Base-by-base conservation (phyloP, 2,113 vertebrate genomes). In the Dasypus novemcinctus region DNA sequence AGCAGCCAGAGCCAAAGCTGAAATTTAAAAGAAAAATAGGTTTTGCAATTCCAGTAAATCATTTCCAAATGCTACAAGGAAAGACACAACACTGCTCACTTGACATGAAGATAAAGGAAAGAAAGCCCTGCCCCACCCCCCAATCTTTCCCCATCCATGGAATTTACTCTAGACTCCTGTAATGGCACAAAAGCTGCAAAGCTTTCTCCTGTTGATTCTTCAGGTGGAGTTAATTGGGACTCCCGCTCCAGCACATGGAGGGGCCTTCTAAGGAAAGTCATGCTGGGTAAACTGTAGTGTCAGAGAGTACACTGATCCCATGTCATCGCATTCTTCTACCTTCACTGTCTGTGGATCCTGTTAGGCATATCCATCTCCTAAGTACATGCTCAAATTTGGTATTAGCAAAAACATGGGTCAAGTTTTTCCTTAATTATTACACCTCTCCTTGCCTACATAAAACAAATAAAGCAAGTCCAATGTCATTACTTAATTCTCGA, bases 21-120 rank as follows among this genome's bases (percentile, higher is more conserved):
- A 95, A 97, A 98, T 91, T 90, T 46, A 79, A 96, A 98, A 95
- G 87, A 92, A 98, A 98, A 98, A 96, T 61, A 90, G 68, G 98
- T 98, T 98, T 98, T 98, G 98, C 98, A 99, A 98, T 99, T 99
- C 98, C 98, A 98, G 99, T 99, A 98, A 98, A 98, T 97, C 96
- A 93, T 98, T 98, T 98, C 95, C 98, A 97, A 97, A 98, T 96
- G 54, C 81, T 90, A 96, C 97, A 98, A 95, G 96, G 79, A 96
- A 96, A 96, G 97, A 98, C 96, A 98, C 94, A 93, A 87, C 96
- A 97, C 97, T 94, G 97, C 97, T 98, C 96, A 96, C 78, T 82
- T 96, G 96, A 98, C 97, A 96, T 41, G 57, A 95, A 93, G 95
- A 89, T 54, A 23, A 57, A 38, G 49, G 71, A 87, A 90, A 92